These are phyloP conservation scores for Zingel zingel DNA, from an alignment of 2,113 vertebrate species.

Conservation along the genomic window DNA sequence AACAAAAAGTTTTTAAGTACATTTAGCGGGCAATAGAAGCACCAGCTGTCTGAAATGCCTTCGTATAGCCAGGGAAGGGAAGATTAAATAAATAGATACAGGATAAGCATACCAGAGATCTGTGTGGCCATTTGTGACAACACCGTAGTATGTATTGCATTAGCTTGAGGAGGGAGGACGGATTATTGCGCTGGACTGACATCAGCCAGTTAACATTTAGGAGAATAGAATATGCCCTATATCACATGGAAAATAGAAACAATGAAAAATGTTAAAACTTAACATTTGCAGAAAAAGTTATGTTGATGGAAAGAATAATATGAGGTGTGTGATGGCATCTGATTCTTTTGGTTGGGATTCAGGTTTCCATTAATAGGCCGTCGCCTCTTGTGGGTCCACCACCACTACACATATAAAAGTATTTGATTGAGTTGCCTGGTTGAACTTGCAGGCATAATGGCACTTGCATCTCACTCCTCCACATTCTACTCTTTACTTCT, in stretches of 20 bases:
- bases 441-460: neutral
- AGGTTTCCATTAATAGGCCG: neutral
- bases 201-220: neutral
- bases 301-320: neutral
- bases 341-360: neutral
- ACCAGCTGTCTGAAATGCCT: neutral
- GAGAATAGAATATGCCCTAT: neutral
- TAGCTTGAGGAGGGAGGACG: neutral
- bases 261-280: neutral
- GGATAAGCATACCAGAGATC: conserved; percentile 21
- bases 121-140: conserved; percentile 23
- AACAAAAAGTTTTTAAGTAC: conserved; percentile 18
- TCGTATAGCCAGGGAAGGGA: neutral
- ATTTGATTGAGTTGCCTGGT: conserved; percentile 20
- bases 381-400: neutral
- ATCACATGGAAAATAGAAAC: neutral
- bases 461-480: conserved; percentile 26
- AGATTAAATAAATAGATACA: conserved; percentile 7
- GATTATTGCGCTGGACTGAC: conserved; percentile 1
- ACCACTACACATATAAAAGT: neutral
- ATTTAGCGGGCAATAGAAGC: neutral
- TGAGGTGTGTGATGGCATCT: neutral
- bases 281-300: neutral
- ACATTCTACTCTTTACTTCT: conserved; percentile 19
- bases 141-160: conserved; percentile 4